phyloP scores from a whole-genome alignment of 2,113 vertebrate species.

The Lampris incognitus region DNA sequence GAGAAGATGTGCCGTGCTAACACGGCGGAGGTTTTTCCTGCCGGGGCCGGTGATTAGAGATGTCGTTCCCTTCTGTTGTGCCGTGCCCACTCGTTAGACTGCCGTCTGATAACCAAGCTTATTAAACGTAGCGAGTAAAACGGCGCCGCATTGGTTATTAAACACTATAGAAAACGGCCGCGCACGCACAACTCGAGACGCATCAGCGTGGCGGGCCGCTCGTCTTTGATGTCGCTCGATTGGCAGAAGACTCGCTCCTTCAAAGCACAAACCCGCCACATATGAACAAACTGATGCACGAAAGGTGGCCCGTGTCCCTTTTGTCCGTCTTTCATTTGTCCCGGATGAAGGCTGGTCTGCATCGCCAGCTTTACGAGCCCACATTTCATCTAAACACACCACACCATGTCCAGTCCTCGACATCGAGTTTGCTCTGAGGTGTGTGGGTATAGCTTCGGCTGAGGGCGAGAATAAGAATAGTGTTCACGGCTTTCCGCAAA shows the following conservation, averaged over 20 bases:
- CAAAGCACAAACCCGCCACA: conserved; percentile 72
- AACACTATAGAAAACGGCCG: conserved; percentile 38
- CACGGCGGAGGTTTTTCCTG: neutral
- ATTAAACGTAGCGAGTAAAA: conserved; percentile 61
- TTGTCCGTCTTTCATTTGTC: conserved; percentile 45
- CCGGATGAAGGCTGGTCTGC: conserved; percentile 47
- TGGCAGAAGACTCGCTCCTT: conserved; percentile 70
- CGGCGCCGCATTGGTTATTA: conserved; percentile 45
- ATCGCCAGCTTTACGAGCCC: conserved; percentile 46
- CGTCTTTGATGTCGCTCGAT: conserved; percentile 69
- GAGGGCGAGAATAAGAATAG: neutral
- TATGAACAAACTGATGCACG: conserved; percentile 46
- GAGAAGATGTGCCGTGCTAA: neutral
- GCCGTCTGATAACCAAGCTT: conserved; percentile 58
- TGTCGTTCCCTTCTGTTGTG: conserved; percentile 23
- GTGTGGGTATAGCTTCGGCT: conserved; percentile 11
- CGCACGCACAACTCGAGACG: conserved; percentile 54
- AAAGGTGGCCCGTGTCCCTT: conserved; percentile 57
- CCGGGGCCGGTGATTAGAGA: neutral
- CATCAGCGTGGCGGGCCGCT: conserved; percentile 66
- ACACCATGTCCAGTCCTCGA: conserved; percentile 19
- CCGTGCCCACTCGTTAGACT: conserved; percentile 54
- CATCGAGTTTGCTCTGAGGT: conserved; percentile 27
- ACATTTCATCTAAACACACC: conserved; percentile 56
- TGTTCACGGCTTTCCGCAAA: neutral